Percentiles rank a stretch among this genome's conserved stretches.
phyloP scores from a whole-genome alignment of 30 jellyfish, hydroid and myxozoan genomes.

The Clytia hemisphaerica region DNA sequence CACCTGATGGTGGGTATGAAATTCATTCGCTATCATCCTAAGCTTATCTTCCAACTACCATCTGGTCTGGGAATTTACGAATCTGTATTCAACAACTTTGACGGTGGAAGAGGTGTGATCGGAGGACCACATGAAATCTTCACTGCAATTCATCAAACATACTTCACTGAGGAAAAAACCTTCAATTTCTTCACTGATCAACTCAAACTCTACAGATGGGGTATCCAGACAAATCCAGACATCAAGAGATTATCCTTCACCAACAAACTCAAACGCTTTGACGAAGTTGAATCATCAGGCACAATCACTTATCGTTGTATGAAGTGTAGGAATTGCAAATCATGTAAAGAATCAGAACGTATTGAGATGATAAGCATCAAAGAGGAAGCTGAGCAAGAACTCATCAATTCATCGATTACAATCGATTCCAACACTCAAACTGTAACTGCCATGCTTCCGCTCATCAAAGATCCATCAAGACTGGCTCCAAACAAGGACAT shows the following conservation, averaged over 20 bases:
- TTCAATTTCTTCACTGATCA: neutral
- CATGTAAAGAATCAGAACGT: neutral
- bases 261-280: neutral
- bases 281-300: neutral
- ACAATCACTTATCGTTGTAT: neutral
- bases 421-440: neutral
- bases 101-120: conserved; percentile 20
- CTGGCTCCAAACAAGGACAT: conserved; percentile 10
- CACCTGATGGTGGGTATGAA: conserved; percentile 20
- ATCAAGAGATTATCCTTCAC: neutral
- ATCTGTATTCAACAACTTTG: neutral
- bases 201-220: neutral
- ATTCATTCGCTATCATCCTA: conserved; percentile 13
- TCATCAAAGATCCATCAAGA: neutral
- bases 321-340: neutral
- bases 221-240: neutral
- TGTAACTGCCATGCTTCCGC: neutral
- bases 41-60: neutral
- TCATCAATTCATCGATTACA: neutral
- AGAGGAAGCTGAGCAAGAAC: neutral
- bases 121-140: conserved; percentile 32
- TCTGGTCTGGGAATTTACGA: conserved; percentile 1
- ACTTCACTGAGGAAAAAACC: neutral
- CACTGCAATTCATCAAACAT: no score
- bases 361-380: neutral